phyloP scores from a whole-genome alignment of 2,888 invertebrate genomes.

The Molanna angustata region DNA sequence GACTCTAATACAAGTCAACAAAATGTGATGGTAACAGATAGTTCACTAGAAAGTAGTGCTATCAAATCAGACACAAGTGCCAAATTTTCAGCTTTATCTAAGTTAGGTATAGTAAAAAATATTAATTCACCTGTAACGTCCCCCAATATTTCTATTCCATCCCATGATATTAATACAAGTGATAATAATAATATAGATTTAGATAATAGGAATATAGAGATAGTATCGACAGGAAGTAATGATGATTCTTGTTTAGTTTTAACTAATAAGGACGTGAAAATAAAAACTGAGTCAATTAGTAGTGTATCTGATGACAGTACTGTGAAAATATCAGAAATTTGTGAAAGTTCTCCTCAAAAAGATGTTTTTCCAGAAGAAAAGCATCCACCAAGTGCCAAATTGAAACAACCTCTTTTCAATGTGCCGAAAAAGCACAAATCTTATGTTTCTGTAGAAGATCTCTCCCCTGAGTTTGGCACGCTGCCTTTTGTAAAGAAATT shows the following conservation, averaged over 20 bases:
- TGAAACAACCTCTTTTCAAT: slow-evolving; percentile 18
- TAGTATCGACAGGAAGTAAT: slow-evolving; percentile 11
- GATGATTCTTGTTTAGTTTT: slow-evolving; percentile 12
- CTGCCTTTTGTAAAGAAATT: slow-evolving; percentile 85
- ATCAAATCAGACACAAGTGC: slow-evolving; percentile 28
- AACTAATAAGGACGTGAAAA: slow-evolving; percentile 12
- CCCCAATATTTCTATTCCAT: slow-evolving; percentile 20
- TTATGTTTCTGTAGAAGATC: slow-evolving; percentile 81
- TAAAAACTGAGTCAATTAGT: slow-evolving; percentile 30
- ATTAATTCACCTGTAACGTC: slow-evolving; percentile 15
- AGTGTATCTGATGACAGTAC: slow-evolving; percentile 8
- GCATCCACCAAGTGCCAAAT: slow-evolving; percentile 7
- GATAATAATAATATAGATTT: slow-evolving; percentile 33
- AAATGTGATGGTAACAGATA: slow-evolving; percentile 14
- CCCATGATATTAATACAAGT: slow-evolving; percentile 28
- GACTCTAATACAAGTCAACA: slow-evolving; percentile 21
- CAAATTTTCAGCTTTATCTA: slow-evolving; percentile 31
- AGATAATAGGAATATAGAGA: slow-evolving; percentile 30
- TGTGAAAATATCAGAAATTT: slow-evolving; percentile 1
- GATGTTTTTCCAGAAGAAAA: slow-evolving; percentile 10
- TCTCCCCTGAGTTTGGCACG: slow-evolving; percentile 84
- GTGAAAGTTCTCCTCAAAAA: slow-evolving; percentile 5
- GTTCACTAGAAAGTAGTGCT: slow-evolving; percentile 22
- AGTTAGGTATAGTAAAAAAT: slow-evolving; percentile 27
- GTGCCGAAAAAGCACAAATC: slow-evolving; percentile 52